These are phyloP conservation scores for Lymantria dispar DNA, from an alignment of 2,888 invertebrate species.

Conservation along the genomic window DNA sequence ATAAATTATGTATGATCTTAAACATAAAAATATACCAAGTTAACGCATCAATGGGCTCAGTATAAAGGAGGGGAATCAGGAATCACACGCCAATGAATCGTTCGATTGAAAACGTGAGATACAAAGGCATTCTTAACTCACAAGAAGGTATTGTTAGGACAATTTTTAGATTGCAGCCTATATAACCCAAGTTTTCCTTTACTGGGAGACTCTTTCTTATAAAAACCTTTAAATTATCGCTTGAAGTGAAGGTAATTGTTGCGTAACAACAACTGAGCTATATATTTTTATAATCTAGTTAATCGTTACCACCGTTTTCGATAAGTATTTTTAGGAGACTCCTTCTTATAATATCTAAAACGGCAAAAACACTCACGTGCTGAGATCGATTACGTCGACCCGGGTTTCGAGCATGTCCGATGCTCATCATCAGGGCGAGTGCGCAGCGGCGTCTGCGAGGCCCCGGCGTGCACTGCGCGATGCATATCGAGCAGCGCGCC, in stretches of 20 bases:
- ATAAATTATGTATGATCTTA: slow-evolving; percentile 10
- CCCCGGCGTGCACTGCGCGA: too few relatives aligned
- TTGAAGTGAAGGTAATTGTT: background rate
- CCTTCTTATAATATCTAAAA: too few relatives aligned
- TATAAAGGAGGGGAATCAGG: slow-evolving; percentile 19
- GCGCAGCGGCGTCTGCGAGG: too few relatives aligned
- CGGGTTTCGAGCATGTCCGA: too few relatives aligned
- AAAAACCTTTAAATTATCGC: background rate
- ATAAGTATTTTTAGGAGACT: too few relatives aligned
- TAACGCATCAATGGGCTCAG: slow-evolving; percentile 9
- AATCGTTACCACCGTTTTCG: too few relatives aligned
- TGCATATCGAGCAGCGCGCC: too few relatives aligned
- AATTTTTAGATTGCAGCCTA: slow-evolving; percentile 10
- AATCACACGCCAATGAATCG: slow-evolving; percentile 25
- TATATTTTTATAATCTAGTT: too few relatives aligned
- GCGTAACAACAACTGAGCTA: background rate
- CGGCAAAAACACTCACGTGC: too few relatives aligned
- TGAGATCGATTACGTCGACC: too few relatives aligned
- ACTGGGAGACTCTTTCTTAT: background rate
- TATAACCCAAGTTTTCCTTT: background rate
- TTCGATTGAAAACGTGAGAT: slow-evolving; percentile 23
- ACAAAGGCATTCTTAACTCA: slow-evolving; percentile 14
- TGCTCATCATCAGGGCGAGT: too few relatives aligned
- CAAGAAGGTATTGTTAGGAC: slow-evolving; percentile 16
- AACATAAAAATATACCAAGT: slow-evolving; percentile 4